Evolutionary conservation across 2,888 invertebrate species (phyloP).

Genomic region (Hirtodrosophila histrioides): DNA sequence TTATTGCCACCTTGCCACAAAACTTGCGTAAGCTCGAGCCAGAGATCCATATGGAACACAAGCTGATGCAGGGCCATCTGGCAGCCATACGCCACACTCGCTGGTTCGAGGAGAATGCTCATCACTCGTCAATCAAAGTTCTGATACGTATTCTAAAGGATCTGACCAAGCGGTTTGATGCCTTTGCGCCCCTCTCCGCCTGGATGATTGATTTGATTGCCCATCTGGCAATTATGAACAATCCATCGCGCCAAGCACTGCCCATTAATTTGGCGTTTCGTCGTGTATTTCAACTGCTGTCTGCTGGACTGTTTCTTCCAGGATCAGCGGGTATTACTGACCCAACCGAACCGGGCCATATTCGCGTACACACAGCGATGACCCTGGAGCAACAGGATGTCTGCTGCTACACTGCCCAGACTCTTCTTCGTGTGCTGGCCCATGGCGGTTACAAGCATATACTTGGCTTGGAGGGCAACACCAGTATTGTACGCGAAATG

Average conservation of each 20-base stretch:
- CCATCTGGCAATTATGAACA: conserved; percentile 98
- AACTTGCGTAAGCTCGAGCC: conserved; percentile 97
- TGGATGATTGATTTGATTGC: conserved; percentile 99
- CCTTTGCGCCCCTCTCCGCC: conserved; percentile 94
- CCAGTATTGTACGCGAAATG: conserved; percentile 90
- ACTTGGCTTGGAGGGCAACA: conserved; percentile 87
- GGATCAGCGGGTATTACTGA: conserved; percentile 96
- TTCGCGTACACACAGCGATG: conserved; percentile 95
- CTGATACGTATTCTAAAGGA: conserved; percentile 97
- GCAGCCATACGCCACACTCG: conserved; percentile 97
- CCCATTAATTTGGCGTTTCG: conserved; percentile 96
- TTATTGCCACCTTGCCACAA: conserved; percentile 97
- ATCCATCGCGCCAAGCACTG: conserved; percentile 95
- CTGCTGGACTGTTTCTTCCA: conserved; percentile 97
- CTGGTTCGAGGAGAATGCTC: conserved; percentile 99
- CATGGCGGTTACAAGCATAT: conserved; percentile 98
- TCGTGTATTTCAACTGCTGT: conserved; percentile 94
- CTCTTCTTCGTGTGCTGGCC: conserved; percentile 92
- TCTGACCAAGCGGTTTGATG: conserved; percentile 94
- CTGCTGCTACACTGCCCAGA: conserved; percentile 96
- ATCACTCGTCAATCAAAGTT: conserved; percentile 97
- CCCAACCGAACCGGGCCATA: conserved; percentile 95
- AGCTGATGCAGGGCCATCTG: conserved; percentile 93
- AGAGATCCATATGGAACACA: conserved; percentile 90
- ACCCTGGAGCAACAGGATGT: conserved; percentile 95